Percentiles rank a stretch among this genome's conserved stretches.
These are phyloP conservation scores for Erpobdella octoculata DNA, from an alignment of 2,888 invertebrate genomes.

Conservation along the genomic window DNA sequence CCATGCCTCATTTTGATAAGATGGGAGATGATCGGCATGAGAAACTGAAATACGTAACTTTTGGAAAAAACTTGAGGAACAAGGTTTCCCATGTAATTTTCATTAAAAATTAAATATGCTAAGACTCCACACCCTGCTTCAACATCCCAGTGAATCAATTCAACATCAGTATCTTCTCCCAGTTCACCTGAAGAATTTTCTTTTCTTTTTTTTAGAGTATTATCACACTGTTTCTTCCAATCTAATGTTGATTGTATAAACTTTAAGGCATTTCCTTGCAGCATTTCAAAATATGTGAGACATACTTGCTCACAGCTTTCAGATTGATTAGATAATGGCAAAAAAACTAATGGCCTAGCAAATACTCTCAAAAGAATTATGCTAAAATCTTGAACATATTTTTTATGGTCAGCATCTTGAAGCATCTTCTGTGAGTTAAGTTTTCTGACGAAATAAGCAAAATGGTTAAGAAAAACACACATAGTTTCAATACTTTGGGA, in stretches of 20 bases:
- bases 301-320: conserved; percentile 5
- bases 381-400: conserved; percentile 3
- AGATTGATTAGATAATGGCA: neutral
- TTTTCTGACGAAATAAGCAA: neutral
- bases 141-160: neutral
- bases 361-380: conserved; percentile 13
- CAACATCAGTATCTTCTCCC: neutral
- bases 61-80: conserved; percentile 3
- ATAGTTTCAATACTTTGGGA: neutral
- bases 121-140: neutral
- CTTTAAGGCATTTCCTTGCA: conserved; percentile 11
- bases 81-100: neutral
- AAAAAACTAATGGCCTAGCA: conserved; percentile 2
- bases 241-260: neutral
- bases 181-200: neutral
- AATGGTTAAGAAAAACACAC: neutral
- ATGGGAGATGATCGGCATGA: conserved; percentile 11
- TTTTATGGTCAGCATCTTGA: neutral
- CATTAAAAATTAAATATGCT: conserved; percentile 1
- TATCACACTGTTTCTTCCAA: neutral
- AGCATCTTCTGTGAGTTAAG: too few relatives aligned
- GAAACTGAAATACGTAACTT: neutral
- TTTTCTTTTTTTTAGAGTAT: neutral
- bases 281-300: conserved; percentile 6
- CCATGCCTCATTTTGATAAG: neutral